Conservation (phyloP, 2,888 invertebrate species). For the Cantharis lateralis region DNA sequence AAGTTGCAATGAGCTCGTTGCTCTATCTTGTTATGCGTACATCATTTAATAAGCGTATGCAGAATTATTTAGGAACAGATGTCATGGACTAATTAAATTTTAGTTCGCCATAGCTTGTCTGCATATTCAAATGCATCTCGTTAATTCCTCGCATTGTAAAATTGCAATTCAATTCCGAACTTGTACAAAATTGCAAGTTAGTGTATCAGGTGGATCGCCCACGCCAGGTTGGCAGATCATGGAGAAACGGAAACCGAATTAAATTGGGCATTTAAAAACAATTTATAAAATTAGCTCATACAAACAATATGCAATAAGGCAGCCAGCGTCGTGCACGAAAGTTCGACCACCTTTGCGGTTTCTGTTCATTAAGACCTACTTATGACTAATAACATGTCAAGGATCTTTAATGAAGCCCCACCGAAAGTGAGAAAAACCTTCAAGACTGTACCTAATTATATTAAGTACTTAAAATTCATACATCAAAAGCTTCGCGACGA, state of each 20-base stretch:
- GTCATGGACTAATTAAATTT: slow-evolving; percentile 1
- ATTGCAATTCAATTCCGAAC: background rate
- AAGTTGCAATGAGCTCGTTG: slow-evolving; percentile 15
- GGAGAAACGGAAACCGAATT: slow-evolving; percentile 17
- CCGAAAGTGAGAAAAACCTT: background rate
- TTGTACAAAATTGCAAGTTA: background rate
- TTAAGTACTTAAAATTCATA: background rate
- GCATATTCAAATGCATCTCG: background rate
- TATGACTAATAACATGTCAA: slow-evolving; percentile 11
- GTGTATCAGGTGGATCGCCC: background rate
- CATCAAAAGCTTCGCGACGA: background rate
- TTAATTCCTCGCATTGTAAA: background rate
- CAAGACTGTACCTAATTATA: background rate
- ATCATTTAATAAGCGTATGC: background rate
- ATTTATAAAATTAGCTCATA: slow-evolving; percentile 33
- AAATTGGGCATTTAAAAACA: slow-evolving; percentile 33
- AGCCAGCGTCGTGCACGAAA: slow-evolving; percentile 10
- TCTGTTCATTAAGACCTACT: slow-evolving; percentile 16
- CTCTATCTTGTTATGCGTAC: slow-evolving; percentile 6
- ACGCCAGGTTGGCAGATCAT: background rate
- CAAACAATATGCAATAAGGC: slow-evolving; percentile 34
- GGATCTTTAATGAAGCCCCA: slow-evolving; percentile 10
- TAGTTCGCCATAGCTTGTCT: background rate
- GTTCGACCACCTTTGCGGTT: slow-evolving; percentile 20
- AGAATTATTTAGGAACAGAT: background rate